Percentiles rank a stretch among this genome's conserved stretches.
Conservation (phyloP, 2,888 invertebrate species). For the Agrenia bidenticulata region DNA sequence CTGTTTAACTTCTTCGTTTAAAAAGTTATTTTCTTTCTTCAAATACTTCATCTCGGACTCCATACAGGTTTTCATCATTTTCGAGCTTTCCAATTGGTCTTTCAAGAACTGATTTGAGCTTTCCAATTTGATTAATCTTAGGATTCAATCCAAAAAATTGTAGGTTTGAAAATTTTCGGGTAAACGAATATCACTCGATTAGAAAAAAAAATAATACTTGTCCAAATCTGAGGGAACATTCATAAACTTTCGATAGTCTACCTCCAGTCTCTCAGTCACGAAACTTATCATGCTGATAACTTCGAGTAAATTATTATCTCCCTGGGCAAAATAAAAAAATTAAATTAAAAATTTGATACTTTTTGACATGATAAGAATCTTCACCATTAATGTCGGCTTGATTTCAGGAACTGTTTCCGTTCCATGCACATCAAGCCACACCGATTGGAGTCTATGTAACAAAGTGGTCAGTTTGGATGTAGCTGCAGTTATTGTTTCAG, state of each 20-base stretch:
- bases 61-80: constrained; percentile 27
- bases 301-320: constrained; percentile 23
- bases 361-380: too few species aligned
- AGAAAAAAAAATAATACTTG: too few species aligned
- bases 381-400: too few species aligned
- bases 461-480: constrained; percentile 5
- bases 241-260: constrained; percentile 21
- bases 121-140: constrained; percentile 16
- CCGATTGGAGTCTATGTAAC: constrained; percentile 22
- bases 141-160: neutral
- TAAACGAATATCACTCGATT: too few species aligned
- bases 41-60: constrained; percentile 36
- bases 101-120: constrained; percentile 26
- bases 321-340: constrained; percentile 13
- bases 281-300: constrained; percentile 22
- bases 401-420: too few species aligned
- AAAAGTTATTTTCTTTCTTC: constrained; percentile 29
- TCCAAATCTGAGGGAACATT: constrained; percentile 5
- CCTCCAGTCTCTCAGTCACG: constrained; percentile 31
- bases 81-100: constrained; percentile 33
- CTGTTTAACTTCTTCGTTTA: constrained; percentile 37
- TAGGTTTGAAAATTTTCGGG: too few species aligned
- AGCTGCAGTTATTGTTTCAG: constrained; percentile 24
- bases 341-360: neutral
- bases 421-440: constrained; percentile 24